Evolutionary conservation across 2,888 invertebrate genomes (phyloP), one percentile per base, ranked within the genome.

Genomic region (Esperia sulphurella): DNA sequence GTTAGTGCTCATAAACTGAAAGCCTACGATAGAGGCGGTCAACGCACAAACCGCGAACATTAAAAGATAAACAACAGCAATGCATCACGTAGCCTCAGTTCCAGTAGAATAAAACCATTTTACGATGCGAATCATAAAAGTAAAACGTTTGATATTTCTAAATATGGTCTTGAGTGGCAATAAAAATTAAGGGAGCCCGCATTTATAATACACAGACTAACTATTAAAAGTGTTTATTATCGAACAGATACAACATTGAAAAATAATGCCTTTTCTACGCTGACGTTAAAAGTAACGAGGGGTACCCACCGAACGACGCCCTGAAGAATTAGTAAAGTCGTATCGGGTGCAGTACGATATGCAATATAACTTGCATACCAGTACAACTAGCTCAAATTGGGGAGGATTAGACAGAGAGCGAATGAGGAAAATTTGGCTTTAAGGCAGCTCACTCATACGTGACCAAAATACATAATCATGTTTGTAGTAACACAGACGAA

Each of bases 341-440:
- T 35, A 35, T n/a, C 28, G 43, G 14, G 33, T 48, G 42, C n/a
- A n/a, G 42, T 45, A 46, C 41, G 41, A 30, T 33, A 46, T 28
- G 8, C 14, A 37, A 35, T 37, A 41, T 37, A 42, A 41, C 45
- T 53, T 55, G 56, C 51, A 56, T 51, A 45, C 28, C 40, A 53
- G 46, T 51, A 57, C 54, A 53, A 42, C 14, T 35, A 56, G 52
- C 50, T 55, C 55, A 51, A 57, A 63, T 3, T 56, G 58, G 55
- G 52, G 55, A 55, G 58, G 53, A 58, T 50, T 48, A 59, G 72
- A 79, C 59, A 72, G 74, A 76, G 79, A 77, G 52, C 61, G 71
- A 71, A 55, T 77, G 79, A 79, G 79, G 80, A 78, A 71, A 72
- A 51, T 40, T 48, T 41, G 49, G 47, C 46, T 41, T 45, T 47